Conservation (phyloP, 2,113 vertebrate species). For the Ceyx margarethae region DNA sequence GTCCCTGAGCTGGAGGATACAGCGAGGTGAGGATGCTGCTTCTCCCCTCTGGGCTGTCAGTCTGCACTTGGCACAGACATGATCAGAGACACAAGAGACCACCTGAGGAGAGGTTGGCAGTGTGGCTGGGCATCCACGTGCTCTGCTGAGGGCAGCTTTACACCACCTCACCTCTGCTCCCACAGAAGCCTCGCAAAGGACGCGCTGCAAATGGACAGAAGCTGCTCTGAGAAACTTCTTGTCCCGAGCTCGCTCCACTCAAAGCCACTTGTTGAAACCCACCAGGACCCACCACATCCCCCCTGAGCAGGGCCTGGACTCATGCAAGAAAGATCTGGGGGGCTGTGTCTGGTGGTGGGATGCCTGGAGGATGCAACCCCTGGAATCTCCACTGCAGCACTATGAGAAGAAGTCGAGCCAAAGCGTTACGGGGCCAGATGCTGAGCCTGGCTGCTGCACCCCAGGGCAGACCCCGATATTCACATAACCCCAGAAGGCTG, state of each 20-base stretch:
- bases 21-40: rapidly evolving
- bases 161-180: background rate
- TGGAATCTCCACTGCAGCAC: background rate
- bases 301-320: no score
- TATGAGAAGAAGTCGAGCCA: background rate
- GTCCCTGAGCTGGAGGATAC: background rate
- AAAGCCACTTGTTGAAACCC: background rate
- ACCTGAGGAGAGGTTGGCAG: background rate
- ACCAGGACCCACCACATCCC: background rate
- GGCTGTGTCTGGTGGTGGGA: background rate
- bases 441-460: background rate
- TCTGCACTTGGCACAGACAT: rapidly evolving
- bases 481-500: background rate
- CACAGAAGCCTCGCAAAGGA: background rate
- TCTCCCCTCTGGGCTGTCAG: background rate
- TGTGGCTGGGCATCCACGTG: rapidly evolving
- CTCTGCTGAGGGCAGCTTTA: background rate
- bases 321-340: background rate
- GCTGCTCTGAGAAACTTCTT: background rate
- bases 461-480: rapidly evolving
- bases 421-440: rapidly evolving
- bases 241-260: background rate
- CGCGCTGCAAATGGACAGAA: rapidly evolving
- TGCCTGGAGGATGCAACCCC: background rate
- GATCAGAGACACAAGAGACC: rapidly evolving